phyloP scores from a whole-genome alignment of 2,888 invertebrate species.

The Nudaria mundana region DNA sequence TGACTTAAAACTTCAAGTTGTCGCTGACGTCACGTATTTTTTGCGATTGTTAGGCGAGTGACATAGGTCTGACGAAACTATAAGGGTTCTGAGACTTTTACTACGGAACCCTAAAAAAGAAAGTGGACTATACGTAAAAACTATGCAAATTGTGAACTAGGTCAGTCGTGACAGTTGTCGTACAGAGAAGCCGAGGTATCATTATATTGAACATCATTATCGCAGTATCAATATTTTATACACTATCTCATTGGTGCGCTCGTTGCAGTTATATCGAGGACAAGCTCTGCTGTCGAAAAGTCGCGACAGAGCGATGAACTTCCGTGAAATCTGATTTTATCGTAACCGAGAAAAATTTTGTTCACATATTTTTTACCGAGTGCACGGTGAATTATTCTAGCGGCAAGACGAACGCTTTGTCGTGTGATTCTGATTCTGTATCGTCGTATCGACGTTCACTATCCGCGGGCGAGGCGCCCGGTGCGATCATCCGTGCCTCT shows the following conservation, averaged over 20 bases:
- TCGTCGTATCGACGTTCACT: slow-evolving; percentile 61
- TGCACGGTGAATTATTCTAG: slow-evolving; percentile 49
- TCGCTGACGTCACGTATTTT: too few relatives aligned
- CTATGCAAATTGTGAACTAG: too few relatives aligned
- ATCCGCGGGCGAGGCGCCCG: slow-evolving; percentile 44
- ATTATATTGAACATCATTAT: slow-evolving; percentile 20
- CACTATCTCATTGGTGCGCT: too few relatives aligned
- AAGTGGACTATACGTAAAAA: too few relatives aligned
- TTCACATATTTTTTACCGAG: slow-evolving; percentile 58
- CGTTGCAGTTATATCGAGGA: slow-evolving; percentile 14
- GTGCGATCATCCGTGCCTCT: slow-evolving; percentile 58
- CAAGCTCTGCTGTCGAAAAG: slow-evolving; percentile 15
- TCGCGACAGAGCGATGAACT: slow-evolving; percentile 29
- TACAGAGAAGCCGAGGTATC: too few relatives aligned
- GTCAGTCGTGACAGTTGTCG: too few relatives aligned
- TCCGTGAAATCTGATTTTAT: slow-evolving; percentile 41
- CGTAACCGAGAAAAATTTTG: slow-evolving; percentile 49
- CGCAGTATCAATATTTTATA: slow-evolving; percentile 8
- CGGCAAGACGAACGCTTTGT: slow-evolving; percentile 39
- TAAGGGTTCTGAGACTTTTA: too few relatives aligned
- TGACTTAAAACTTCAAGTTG: too few relatives aligned
- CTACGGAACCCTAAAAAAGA: too few relatives aligned
- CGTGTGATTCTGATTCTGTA: too few relatives aligned
- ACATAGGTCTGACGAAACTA: too few relatives aligned
- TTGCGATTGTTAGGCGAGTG: too few relatives aligned